phyloP scores from a whole-genome alignment of 2,797 vertebrate species.

The Petrocephalus sullivani region DNA sequence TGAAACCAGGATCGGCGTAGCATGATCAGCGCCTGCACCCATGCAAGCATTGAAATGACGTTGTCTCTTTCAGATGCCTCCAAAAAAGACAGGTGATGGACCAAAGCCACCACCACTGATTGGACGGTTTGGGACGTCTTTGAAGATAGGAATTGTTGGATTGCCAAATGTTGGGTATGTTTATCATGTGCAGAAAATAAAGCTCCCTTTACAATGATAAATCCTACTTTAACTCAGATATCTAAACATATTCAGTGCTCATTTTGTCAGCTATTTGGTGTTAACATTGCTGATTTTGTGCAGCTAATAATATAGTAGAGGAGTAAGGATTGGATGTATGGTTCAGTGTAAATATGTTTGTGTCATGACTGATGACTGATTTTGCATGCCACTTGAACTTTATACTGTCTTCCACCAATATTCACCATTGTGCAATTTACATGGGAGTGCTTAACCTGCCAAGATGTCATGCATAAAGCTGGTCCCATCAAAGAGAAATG shows the following conservation, averaged over 20 bases:
- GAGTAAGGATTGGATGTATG: background rate
- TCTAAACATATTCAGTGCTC: background rate
- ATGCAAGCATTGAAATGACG: background rate
- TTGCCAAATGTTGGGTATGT: slow-evolving; percentile 95
- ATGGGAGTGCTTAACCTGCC: background rate
- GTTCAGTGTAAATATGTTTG: background rate
- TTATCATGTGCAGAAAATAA: background rate
- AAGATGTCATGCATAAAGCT: background rate
- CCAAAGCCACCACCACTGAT: slow-evolving; percentile 81
- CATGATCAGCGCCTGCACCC: background rate
- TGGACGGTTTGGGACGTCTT: slow-evolving; percentile 90
- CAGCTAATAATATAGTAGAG: background rate
- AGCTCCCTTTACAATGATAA: background rate
- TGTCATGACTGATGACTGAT: background rate
- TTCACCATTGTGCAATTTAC: background rate
- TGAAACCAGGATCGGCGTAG: background rate
- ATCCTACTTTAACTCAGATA: background rate
- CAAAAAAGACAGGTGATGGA: slow-evolving; percentile 85
- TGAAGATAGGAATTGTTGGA: slow-evolving; percentile 97
- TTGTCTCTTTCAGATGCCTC: slow-evolving; percentile 80
- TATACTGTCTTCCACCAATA: background rate
- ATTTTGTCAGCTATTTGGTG: background rate
- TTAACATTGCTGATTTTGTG: background rate
- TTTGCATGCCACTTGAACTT: background rate
- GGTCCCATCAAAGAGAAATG: background rate